These are phyloP conservation scores for Craterocephalus amniculus DNA, from an alignment of 2,797 vertebrate genomes.

Conservation along the genomic window DNA sequence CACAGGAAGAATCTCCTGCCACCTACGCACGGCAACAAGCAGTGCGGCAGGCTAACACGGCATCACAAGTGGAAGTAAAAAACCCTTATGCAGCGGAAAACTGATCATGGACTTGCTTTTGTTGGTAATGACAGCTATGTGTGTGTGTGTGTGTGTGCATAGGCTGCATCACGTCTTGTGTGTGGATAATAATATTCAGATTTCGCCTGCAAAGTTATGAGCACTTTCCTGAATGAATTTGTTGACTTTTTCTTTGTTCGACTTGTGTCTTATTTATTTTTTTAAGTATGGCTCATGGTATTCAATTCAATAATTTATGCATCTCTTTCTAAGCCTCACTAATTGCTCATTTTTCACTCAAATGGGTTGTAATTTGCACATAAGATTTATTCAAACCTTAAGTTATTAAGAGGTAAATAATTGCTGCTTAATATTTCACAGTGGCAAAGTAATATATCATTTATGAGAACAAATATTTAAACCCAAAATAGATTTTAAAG, in stretches of 20 bases:
- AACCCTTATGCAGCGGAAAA: constrained; percentile 19
- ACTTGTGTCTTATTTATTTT: no score
- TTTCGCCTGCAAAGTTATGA: background rate
- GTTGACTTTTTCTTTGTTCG: background rate
- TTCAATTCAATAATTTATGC: no score
- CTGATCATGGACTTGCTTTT: background rate
- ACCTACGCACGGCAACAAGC: constrained; percentile 23
- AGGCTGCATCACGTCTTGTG: background rate
- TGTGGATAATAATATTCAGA: background rate
- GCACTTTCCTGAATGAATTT: background rate
- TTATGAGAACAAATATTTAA: no score
- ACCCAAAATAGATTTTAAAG: no score
- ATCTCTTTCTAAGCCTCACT: background rate
- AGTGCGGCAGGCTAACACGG: constrained; percentile 15
- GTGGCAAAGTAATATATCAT: no score
- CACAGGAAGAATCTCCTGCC: constrained; percentile 28
- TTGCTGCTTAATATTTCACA: no score
- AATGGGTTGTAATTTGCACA: no score
- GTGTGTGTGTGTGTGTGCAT: background rate
- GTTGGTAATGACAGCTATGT: no score
- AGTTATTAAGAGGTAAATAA: no score
- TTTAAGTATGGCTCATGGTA: no score
- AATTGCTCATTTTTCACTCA: background rate
- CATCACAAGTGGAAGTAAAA: constrained; percentile 6
- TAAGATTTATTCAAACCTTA: no score